Conservation (phyloP, 2,888 invertebrate species). For the Laspeyria flexula region DNA sequence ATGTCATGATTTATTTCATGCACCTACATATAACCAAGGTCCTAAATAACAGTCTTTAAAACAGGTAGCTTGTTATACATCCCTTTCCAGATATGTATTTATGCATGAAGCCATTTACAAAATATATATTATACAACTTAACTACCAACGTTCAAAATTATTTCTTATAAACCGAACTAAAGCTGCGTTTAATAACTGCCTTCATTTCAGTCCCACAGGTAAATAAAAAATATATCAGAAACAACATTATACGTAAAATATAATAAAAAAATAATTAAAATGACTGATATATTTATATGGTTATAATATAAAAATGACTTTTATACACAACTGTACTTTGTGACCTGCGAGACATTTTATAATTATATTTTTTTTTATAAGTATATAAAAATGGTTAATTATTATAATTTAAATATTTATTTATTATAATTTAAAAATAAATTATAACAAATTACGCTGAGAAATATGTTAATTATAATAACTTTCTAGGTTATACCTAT, state of each 20-base stretch:
- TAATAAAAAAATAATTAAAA: slow-evolving; percentile 5
- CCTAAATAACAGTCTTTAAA: neutral
- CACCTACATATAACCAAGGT: neutral
- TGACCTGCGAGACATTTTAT: slow-evolving; percentile 14
- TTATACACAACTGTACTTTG: slow-evolving; percentile 34
- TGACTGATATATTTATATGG: slow-evolving; percentile 7
- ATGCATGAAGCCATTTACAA: neutral
- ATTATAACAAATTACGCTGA: too few species aligned
- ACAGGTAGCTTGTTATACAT: neutral
- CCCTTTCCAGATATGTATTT: neutral
- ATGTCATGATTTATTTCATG: too few species aligned
- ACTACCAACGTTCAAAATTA: neutral
- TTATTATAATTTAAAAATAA: too few species aligned
- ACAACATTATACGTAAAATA: slow-evolving; percentile 17
- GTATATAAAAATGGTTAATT: too few species aligned
- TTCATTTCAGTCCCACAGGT: slow-evolving; percentile 27
- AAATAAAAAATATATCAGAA: slow-evolving; percentile 25
- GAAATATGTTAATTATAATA: neutral
- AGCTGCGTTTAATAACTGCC: slow-evolving; percentile 39
- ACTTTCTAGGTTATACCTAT: neutral
- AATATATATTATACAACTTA: neutral
- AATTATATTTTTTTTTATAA: neutral
- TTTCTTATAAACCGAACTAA: neutral
- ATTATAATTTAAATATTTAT: too few species aligned
- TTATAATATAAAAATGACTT: slow-evolving; percentile 12